Evolutionary conservation across 1,140 invertebrate genomes (phyloP).

Genomic region (Euglossa dilemma): DNA sequence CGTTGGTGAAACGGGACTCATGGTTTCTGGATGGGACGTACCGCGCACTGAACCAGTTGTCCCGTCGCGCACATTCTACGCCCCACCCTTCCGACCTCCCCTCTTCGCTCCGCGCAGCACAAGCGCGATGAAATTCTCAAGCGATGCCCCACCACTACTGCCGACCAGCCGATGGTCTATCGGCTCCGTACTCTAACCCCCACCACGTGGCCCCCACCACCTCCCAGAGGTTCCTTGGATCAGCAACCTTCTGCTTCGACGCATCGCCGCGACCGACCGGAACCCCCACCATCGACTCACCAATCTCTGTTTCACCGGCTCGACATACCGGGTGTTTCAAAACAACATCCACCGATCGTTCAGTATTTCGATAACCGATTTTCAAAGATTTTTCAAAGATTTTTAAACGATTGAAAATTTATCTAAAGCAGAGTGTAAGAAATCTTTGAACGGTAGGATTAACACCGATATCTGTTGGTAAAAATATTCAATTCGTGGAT

Average conservation of each 20-base stretch:
- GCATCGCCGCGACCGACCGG: conserved; percentile 23
- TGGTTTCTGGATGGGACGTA: conserved; percentile 75
- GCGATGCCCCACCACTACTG: conserved; percentile 13
- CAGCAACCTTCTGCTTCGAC: conserved; percentile 54
- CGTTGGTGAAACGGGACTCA: conserved; percentile 75
- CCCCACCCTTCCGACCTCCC: conserved; percentile 56
- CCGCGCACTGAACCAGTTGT: conserved; percentile 73
- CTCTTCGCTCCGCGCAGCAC: conserved; percentile 17
- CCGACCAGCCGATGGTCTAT: conserved; percentile 1
- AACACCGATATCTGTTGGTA: too few relatives aligned
- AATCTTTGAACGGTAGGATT: too few relatives aligned
- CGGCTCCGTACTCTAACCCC: conserved; percentile 18
- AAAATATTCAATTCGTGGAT: too few relatives aligned
- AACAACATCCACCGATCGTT: not conserved
- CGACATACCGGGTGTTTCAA: conserved; percentile 41
- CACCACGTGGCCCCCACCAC: conserved; percentile 28
- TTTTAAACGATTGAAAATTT: fast-evolving
- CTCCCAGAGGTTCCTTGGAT: not conserved
- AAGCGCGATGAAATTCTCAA: not conserved
- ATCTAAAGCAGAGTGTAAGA: not conserved
- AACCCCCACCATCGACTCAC: conserved; percentile 20
- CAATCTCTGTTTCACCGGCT: conserved; percentile 3
- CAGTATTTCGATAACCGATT: too few relatives aligned
- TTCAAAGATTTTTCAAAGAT: not conserved
- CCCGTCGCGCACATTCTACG: conserved; percentile 53